Evolutionary conservation across 2,888 invertebrate species (phyloP), one percentile per base, ranked within the genome.

Genomic region (Dynastes grantii): DNA sequence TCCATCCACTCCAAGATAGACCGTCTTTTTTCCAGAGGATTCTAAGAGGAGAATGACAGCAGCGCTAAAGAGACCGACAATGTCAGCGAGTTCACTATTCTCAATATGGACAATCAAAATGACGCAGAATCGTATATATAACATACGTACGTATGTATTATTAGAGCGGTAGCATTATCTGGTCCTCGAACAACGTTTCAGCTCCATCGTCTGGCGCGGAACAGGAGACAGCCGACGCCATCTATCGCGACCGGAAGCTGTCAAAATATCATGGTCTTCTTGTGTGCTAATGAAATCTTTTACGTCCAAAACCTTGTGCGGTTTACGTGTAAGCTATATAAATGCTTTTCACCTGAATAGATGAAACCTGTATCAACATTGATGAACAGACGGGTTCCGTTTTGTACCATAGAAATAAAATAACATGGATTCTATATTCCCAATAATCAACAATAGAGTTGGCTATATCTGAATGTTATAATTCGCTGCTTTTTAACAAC

Each of bases 211-310:
- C 22, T 22, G 22, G 55, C 8, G 8, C 16, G 55, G 22, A 58
- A 58, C 16, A 16, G 55, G 55, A 58, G 55, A 58, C 55, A 22
- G 55, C n/a, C 6, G 22, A 16, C 22, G 55, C 55, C 16, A 22
- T 58, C 22, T 58, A 58, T 63, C 63, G 63, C 27, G 63, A 13
- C 63, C 63, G 63, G 63, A 63, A 63, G 27, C 63, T 63, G 63
- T 63, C 63, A 63, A 63, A 63, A 63, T 9, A 63, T 63, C 32
- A 29, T 22, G 55, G 6, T 55, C 55, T 22, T 63, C 29, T 32
- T 32, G 29, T 29, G 27, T 29, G 29, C 29, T 63, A 63, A 63
- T 63, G 63, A 32, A 63, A 63, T 63, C 63, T 63, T 63, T n/a
- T 13, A 32, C 63, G 13, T 32, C 63, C 63, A 27, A 5, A 22